A percentile compares a stretch with the other conserved stretches of the same genome.
Conservation (phyloP, 1,140 invertebrate genomes). For the Lordiphosa collinella region DNA sequence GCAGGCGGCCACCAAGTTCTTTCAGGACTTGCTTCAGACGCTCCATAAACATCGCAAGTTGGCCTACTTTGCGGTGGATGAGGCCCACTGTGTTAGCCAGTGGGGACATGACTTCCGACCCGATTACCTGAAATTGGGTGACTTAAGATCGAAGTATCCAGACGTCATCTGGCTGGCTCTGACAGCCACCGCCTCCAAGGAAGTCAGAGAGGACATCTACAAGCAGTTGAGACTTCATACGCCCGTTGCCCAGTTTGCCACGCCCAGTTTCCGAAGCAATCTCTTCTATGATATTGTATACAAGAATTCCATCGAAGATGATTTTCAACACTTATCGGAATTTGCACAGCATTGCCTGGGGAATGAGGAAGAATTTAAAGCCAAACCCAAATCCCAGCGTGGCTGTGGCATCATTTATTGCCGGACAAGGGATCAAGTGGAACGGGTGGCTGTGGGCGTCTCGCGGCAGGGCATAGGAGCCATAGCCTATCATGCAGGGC, state of each 20-base stretch:
- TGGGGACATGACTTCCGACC: slow-evolving; percentile 99
- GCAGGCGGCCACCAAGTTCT: slow-evolving; percentile 89
- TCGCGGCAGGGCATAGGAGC: slow-evolving; percentile 84
- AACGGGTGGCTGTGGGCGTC: slow-evolving; percentile 85
- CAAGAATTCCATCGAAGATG: slow-evolving; percentile 89
- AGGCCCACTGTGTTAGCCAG: slow-evolving; percentile 98
- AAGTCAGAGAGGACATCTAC: slow-evolving; percentile 86
- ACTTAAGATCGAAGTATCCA: slow-evolving; percentile 85
- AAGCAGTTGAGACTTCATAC: slow-evolving; percentile 84
- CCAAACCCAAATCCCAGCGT: slow-evolving; percentile 79
- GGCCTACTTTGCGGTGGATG: slow-evolving; percentile 94
- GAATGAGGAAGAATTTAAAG: slow-evolving; percentile 81
- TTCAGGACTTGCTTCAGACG: slow-evolving; percentile 84
- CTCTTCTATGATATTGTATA: slow-evolving; percentile 92
- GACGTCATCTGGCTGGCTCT: slow-evolving; percentile 91
- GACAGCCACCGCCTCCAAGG: slow-evolving; percentile 95
- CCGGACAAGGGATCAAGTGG: slow-evolving; percentile 90
- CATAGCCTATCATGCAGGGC: slow-evolving; percentile 88
- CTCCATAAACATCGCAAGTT: slow-evolving; percentile 85
- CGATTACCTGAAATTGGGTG: slow-evolving; percentile 94
- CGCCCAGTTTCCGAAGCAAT: slow-evolving; percentile 90
- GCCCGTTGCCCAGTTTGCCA: slow-evolving; percentile 83
- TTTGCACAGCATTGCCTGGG: slow-evolving; percentile 80
- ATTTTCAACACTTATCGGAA: slow-evolving; percentile 86
- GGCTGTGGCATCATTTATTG: slow-evolving; percentile 95